phyloP scores from a whole-genome alignment of 2,888 invertebrate genomes.

The Nomada flava region DNA sequence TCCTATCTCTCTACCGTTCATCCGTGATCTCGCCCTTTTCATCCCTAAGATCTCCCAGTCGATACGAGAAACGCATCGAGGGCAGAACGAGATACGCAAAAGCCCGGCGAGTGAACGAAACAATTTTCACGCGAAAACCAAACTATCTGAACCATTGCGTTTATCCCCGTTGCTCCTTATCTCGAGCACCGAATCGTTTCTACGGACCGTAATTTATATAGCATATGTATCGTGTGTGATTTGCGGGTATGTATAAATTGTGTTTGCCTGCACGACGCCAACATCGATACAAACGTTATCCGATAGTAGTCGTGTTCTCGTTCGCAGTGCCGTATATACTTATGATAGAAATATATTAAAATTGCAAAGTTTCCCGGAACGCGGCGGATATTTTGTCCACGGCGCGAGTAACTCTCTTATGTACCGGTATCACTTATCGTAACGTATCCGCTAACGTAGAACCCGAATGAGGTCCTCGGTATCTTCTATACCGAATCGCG shows the following conservation, averaged over 20 bases:
- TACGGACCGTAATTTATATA: conserved; percentile 29
- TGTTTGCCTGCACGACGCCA: conserved; percentile 38
- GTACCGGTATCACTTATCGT: conserved; percentile 63
- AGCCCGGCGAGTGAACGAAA: not conserved
- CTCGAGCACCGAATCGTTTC: conserved; percentile 38
- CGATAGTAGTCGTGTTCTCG: conserved; percentile 60
- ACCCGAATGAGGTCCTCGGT: conserved; percentile 50
- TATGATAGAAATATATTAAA: conserved; percentile 81
- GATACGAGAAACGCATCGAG: conserved; percentile 1
- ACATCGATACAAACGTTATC: conserved; percentile 61
- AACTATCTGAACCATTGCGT: conserved; percentile 1
- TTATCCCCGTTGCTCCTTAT: conserved; percentile 5
- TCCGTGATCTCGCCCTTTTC: not conserved
- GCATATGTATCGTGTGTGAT: conserved; percentile 25
- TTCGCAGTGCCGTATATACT: conserved; percentile 72
- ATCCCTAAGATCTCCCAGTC: not conserved
- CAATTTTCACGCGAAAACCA: not conserved
- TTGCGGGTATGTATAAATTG: conserved; percentile 52
- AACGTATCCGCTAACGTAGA: conserved; percentile 66
- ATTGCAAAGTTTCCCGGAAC: conserved; percentile 75
- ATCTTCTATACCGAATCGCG: conserved; percentile 20
- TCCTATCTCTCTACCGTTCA: not conserved
- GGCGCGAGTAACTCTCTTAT: conserved; percentile 41
- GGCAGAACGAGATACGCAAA: conserved; percentile 23
- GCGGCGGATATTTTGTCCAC: conserved; percentile 15